phyloP scores from a whole-genome alignment of 92 coral and sea anemone species.

The Palythoa heliodiscus region DNA sequence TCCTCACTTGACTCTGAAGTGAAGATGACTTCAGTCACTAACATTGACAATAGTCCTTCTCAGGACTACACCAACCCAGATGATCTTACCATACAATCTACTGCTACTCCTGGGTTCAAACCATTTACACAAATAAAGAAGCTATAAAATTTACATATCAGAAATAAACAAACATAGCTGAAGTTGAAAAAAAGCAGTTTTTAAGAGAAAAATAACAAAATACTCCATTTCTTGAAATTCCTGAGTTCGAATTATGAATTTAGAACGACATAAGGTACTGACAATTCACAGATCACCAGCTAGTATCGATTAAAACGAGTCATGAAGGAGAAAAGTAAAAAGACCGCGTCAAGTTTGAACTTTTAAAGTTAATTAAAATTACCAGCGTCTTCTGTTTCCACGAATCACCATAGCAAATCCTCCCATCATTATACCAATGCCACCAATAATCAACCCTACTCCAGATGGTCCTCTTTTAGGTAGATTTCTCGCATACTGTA shows the following conservation, averaged over 20 bases:
- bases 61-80: too few species aligned
- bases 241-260: too few species aligned
- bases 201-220: background rate
- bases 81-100: too few species aligned
- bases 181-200: too few species aligned
- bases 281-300: background rate
- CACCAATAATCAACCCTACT: constrained; percentile 73
- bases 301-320: background rate
- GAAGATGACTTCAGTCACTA: too few species aligned
- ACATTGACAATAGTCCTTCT: too few species aligned
- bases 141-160: too few species aligned
- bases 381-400: constrained; percentile 96
- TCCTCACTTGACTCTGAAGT: too few species aligned
- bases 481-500: constrained; percentile 81
- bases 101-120: too few species aligned
- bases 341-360: background rate
- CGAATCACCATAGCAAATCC: constrained; percentile 90
- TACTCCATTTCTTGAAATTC: background rate
- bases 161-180: too few species aligned
- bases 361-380: background rate
- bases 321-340: background rate
- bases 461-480: constrained; percentile 96
- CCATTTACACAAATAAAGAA: too few species aligned
- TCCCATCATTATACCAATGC: constrained; percentile 83
- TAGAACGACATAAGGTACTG: background rate